phyloP scores from a whole-genome alignment of 2,888 invertebrate genomes.

The Laothoe populi region DNA sequence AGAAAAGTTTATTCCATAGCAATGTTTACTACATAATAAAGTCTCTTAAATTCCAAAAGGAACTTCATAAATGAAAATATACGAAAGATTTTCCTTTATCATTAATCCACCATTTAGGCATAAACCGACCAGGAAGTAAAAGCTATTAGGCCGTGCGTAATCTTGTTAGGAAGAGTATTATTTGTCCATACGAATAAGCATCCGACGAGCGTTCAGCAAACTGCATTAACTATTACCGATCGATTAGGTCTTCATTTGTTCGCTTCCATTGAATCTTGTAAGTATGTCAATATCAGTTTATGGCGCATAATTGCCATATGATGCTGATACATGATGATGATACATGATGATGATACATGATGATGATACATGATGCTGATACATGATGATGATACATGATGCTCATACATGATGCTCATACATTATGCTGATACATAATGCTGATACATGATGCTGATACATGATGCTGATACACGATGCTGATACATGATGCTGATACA shows the following conservation, averaged over 20 bases:
- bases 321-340: no score
- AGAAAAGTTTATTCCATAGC: neutral
- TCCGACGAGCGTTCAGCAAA: neutral
- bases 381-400: no score
- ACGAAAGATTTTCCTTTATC: constrained; percentile 15
- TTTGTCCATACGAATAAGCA: constrained; percentile 16
- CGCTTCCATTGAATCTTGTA: no score
- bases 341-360: no score
- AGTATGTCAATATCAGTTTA: neutral
- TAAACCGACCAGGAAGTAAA: constrained; percentile 5
- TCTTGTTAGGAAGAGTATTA: constrained; percentile 20
- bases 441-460: no score
- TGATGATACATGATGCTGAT: no score
- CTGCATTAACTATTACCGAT: constrained; percentile 2
- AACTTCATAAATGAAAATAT: neutral
- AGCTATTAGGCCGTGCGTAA: constrained; percentile 15
- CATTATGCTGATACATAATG: no score
- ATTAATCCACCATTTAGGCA: constrained; percentile 13
- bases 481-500: no score
- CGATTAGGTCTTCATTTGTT: neutral
- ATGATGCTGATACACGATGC: no score
- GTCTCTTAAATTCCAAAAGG: neutral
- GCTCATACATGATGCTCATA: no score
- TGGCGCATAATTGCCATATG: no score
- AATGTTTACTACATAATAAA: neutral